Conservation (phyloP, 2,888 invertebrate genomes). For the Disparrhopalites patrizii region DNA sequence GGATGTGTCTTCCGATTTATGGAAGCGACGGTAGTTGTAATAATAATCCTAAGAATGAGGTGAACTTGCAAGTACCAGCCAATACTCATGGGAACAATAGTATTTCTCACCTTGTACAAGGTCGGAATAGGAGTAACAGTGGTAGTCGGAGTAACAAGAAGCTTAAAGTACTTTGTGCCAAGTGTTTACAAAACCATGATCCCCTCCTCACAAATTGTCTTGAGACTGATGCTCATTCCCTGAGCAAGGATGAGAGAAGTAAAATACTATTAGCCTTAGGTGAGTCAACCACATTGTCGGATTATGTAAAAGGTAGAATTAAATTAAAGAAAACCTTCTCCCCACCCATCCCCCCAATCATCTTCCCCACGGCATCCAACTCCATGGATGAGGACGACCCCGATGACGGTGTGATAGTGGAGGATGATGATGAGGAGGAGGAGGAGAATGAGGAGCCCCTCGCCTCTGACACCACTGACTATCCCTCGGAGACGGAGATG, state of each 20-base stretch:
- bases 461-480: conserved; percentile 46
- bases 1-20: conserved; percentile 15
- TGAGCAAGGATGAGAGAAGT: conserved; percentile 15
- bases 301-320: conserved; percentile 4
- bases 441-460: conserved; percentile 15
- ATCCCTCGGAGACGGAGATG: conserved; percentile 47
- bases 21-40: too few relatives aligned
- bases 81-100: neutral
- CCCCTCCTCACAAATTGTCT: conserved; percentile 48
- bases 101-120: neutral
- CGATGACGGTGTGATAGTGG: too few relatives aligned
- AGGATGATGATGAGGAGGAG: neutral
- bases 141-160: conserved; percentile 33
- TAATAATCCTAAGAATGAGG: conserved; percentile 21
- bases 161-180: conserved; percentile 48
- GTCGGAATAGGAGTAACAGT: conserved; percentile 14
- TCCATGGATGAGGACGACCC: conserved; percentile 3
- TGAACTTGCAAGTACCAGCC: conserved; percentile 21
- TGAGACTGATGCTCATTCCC: conserved; percentile 26
- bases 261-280: conserved; percentile 17
- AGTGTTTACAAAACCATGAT: conserved; percentile 49
- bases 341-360: neutral
- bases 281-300: conserved; percentile 3
- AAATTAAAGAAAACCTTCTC: conserved; percentile 1
- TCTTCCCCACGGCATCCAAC: conserved; percentile 15